Evolutionary conservation across 2,113 vertebrate species (phyloP), one percentile per base, ranked within the genome.

Genomic region (Ammodytes dubius): DNA sequence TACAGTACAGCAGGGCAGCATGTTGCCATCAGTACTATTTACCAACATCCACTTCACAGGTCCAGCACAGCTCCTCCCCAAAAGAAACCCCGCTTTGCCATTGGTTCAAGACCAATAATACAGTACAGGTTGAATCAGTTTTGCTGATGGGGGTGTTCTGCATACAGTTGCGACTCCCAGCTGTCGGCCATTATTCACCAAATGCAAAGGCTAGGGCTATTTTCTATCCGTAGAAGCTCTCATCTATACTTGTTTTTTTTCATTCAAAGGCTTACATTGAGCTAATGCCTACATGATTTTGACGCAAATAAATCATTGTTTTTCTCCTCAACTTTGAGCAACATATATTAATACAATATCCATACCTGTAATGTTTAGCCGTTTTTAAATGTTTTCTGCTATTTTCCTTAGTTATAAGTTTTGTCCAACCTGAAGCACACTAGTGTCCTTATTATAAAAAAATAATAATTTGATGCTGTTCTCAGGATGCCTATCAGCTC

Each of bases 41-140:
- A 80, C 58, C 47, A 65, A 65, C 70, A 69, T 63, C 61, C 64
- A 66, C 19, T 63, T 15, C 54, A 49, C 27, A 53, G 58, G 46
- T 65, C 42, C 42, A 68, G 58, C 61, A 42, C 14, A 65, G 83
- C 7, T 53, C 90, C 92, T 63, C 93, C 89, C 85, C 58, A 58
- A 81, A 77, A 84, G 74, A 54, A 79, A 70, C 27, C 61, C 65
- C 0, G 80, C 70, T 49, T 49, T 74, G 64, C 86, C 35, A 93
- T 90, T 93, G 93, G 93, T 63, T 87, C 63, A 15, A 63, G 49
- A 88, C 88, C 75, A 81, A 85, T 86, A 87, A 91, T 89, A 84
- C 76, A 82, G 59, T 70, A 77, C 45, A 72, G 74, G 72, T 74
- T 87, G 79, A 90, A 81, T 88, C 87, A 74, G 60, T 87, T 90